phyloP scores from a whole-genome alignment of 2,888 invertebrate genomes.

The Sisyra terminalis region DNA sequence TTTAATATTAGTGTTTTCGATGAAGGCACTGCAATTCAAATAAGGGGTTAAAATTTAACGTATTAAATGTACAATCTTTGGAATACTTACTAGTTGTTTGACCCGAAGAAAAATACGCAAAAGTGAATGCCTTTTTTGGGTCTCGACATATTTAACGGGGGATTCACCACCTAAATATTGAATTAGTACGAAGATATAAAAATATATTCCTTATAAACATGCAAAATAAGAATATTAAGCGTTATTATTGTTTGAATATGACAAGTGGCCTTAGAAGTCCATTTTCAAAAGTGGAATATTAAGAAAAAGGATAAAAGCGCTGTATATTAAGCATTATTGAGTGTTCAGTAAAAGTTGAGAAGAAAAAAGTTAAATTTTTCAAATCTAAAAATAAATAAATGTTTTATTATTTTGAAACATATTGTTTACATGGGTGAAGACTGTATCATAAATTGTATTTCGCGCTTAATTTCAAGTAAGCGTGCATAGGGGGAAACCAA shows the following conservation, averaged over 20 bases:
- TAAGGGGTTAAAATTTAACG: neutral
- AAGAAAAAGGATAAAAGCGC: too few relatives aligned
- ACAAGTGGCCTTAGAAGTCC: too few relatives aligned
- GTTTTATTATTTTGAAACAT: too few relatives aligned
- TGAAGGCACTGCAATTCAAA: constrained; percentile 59
- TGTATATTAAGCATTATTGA: too few relatives aligned
- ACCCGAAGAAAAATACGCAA: constrained; percentile 88
- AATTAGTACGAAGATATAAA: too few relatives aligned
- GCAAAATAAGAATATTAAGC: neutral
- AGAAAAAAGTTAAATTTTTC: neutral
- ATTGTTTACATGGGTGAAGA: too few relatives aligned
- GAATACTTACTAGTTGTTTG: constrained; percentile 82
- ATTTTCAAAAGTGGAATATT: too few relatives aligned
- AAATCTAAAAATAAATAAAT: neutral
- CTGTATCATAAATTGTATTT: neutral
- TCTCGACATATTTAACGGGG: constrained; percentile 59
- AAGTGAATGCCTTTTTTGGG: constrained; percentile 58
- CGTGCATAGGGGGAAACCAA: neutral
- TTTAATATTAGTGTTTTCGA: constrained; percentile 68
- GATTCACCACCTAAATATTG: constrained; percentile 57
- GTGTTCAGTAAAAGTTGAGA: too few relatives aligned
- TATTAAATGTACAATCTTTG: neutral
- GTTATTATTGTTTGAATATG: neutral
- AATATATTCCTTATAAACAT: constrained; percentile 9
- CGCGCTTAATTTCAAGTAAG: neutral